A percentile compares a stretch with the other conserved stretches of the same genome.
phyloP scores from a whole-genome alignment of 2,888 invertebrate species.

The Meloe dianella region DNA sequence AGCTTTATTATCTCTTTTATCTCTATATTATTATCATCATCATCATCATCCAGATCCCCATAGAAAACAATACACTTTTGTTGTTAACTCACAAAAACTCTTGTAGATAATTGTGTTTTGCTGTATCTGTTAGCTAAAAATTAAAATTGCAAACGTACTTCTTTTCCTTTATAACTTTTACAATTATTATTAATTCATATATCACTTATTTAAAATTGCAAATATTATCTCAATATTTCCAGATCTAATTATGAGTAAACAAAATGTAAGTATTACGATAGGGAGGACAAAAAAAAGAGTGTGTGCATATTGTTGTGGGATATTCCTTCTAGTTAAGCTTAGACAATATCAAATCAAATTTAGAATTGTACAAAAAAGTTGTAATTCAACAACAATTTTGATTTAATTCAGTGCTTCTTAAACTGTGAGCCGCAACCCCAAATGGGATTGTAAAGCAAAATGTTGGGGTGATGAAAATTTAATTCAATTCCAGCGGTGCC shows the following conservation, averaged over 20 bases:
- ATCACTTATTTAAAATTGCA: not conserved
- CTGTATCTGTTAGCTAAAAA: not conserved
- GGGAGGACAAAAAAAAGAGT: not conserved
- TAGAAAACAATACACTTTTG: no score
- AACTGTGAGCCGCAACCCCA: no score
- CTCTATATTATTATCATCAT: not conserved
- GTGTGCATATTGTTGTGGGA: not conserved
- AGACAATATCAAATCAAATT: not conserved
- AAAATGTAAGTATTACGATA: not conserved
- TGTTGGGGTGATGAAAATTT: no score
- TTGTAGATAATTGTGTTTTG: not conserved
- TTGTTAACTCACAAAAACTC: not conserved
- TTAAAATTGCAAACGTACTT: not conserved
- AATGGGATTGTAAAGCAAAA: no score
- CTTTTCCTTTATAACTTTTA: not conserved
- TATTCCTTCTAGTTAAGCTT: not conserved
- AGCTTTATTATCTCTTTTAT: not conserved
- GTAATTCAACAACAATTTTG: not conserved
- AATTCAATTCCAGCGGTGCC: no score
- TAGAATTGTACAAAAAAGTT: not conserved
- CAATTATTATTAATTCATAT: not conserved
- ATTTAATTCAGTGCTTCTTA: not conserved
- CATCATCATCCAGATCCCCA: not conserved
- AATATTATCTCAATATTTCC: not conserved
- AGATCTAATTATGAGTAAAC: not conserved